phyloP scores from a whole-genome alignment of 2,888 invertebrate genomes.

The Platycnemis pennipes region DNA sequence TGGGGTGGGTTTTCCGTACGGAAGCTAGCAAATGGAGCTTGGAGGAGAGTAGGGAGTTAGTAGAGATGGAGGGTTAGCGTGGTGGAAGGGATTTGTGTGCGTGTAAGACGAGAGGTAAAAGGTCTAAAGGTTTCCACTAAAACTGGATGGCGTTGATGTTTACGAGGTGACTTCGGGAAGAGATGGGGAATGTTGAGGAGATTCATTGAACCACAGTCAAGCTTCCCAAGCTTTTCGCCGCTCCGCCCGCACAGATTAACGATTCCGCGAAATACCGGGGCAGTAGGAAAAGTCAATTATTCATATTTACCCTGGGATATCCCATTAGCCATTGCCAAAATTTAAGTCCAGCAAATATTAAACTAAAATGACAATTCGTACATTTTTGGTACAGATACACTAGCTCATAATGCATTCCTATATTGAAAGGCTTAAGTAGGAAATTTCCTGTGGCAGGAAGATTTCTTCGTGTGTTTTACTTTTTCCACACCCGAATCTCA shows the following conservation, averaged over 20 bases:
- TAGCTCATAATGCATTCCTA: no score
- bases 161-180: not conserved
- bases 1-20: not conserved
- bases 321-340: no score
- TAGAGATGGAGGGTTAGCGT: not conserved
- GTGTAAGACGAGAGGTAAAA: not conserved
- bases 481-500: no score
- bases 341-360: no score
- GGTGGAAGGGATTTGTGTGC: not conserved
- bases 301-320: not conserved
- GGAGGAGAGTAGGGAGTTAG: not conserved
- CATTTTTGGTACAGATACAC: no score
- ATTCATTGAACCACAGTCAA: not conserved
- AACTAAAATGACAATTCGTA: no score
- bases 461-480: no score
- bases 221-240: not conserved
- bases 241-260: not conserved
- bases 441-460: no score
- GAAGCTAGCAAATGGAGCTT: not conserved
- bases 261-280: not conserved
- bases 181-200: not conserved
- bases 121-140: conserved; percentile 17
- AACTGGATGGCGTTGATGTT: conserved; percentile 20
- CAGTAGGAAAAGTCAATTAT: not conserved
- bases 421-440: no score